Evolutionary conservation across 2,888 invertebrate genomes (phyloP).

Genomic region (Pecten maximus): DNA sequence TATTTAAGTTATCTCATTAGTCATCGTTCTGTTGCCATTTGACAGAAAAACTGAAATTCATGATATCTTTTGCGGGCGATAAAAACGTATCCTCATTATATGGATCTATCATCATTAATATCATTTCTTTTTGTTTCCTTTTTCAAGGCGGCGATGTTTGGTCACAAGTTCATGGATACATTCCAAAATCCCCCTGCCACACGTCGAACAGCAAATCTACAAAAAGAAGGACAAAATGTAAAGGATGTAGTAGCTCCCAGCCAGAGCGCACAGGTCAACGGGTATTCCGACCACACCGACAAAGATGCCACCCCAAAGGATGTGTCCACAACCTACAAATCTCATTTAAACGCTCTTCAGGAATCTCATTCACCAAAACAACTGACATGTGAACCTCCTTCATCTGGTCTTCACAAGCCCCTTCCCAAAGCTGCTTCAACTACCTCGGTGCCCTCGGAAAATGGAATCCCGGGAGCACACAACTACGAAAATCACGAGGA

Average conservation of each 20-base stretch:
- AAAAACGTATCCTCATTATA: no score
- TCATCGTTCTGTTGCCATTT: no score
- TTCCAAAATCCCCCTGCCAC: not conserved
- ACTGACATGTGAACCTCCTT: slow-evolving; percentile 73
- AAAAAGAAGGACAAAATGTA: slow-evolving; percentile 36
- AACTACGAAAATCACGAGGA: slow-evolving; percentile 70
- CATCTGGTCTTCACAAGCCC: slow-evolving; percentile 72
- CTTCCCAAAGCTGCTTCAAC: slow-evolving; percentile 62
- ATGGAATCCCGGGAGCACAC: slow-evolving; percentile 45
- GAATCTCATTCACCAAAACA: slow-evolving; percentile 72
- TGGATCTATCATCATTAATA: no score
- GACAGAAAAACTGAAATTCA: no score
- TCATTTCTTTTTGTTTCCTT: not conserved
- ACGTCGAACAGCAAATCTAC: not conserved
- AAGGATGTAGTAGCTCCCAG: slow-evolving; percentile 43
- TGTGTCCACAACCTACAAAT: slow-evolving; percentile 10
- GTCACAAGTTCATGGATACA: slow-evolving; percentile 5
- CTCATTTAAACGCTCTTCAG: not conserved
- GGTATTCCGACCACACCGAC: slow-evolving; percentile 13
- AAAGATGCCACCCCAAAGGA: slow-evolving; percentile 17
- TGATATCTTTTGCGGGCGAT: no score
- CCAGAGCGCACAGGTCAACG: slow-evolving; percentile 27
- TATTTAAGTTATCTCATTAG: no score
- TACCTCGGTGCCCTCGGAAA: slow-evolving; percentile 36
- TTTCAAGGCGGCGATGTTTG: slow-evolving; percentile 1